These are phyloP conservation scores for Acleris sparsana DNA, from an alignment of 2,888 invertebrate species.

Conservation along the genomic window DNA sequence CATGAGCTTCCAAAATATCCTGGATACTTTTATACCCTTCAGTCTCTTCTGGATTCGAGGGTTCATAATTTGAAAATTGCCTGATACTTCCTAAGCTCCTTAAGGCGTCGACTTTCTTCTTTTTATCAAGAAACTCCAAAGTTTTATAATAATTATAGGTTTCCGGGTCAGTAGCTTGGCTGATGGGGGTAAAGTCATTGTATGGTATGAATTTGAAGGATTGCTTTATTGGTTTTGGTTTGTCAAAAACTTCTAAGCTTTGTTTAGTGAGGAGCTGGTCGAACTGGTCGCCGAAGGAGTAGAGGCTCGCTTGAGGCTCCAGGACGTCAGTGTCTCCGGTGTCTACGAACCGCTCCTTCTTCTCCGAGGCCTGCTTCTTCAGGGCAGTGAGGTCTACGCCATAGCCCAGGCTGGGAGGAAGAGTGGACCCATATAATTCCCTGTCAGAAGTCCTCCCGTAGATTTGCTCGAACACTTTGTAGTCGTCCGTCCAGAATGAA, in stretches of 20 bases:
- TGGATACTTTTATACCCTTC: conserved; percentile 43
- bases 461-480: conserved; percentile 70
- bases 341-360: conserved; percentile 51
- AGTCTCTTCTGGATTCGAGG: conserved; percentile 52
- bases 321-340: conserved; percentile 46
- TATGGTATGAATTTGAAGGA: conserved; percentile 61
- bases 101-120: conserved; percentile 49
- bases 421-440: conserved; percentile 62
- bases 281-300: conserved; percentile 52
- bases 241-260: conserved; percentile 39
- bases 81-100: conserved; percentile 47
- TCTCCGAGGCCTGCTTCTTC: conserved; percentile 56
- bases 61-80: conserved; percentile 48
- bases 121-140: conserved; percentile 57
- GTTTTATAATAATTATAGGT: conserved; percentile 69
- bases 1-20: conserved; percentile 54
- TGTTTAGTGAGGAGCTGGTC: conserved; percentile 50
- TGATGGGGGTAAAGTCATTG: conserved; percentile 64
- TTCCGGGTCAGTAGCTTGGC: conserved; percentile 63
- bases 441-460: conserved; percentile 76
- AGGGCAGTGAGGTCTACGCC: conserved; percentile 45
- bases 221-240: conserved; percentile 50
- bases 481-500: conserved; percentile 75
- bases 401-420: conserved; percentile 56
- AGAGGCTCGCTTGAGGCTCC: conserved; percentile 47